Conservation (phyloP, 1,140 invertebrate genomes). For the Microplitis mediator region DNA sequence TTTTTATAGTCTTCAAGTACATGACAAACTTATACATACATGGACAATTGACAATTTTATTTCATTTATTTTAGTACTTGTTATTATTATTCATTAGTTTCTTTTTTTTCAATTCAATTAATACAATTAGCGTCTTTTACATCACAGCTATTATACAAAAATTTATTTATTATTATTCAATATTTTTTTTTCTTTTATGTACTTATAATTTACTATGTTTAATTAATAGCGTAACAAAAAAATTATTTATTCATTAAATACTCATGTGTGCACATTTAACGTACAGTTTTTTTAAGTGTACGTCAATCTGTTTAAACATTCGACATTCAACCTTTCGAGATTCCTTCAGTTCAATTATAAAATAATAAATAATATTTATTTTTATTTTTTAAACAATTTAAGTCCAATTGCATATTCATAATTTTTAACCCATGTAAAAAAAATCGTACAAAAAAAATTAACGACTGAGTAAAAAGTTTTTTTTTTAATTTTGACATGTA, state of each 20-base stretch:
- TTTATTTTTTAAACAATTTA: background rate
- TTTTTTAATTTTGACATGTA: too few relatives aligned
- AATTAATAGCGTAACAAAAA: conserved; percentile 23
- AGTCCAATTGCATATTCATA: conserved; percentile 4
- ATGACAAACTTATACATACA: conserved; percentile 44
- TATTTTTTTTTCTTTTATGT: background rate
- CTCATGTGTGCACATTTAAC: conserved; percentile 35
- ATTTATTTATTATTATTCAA: background rate
- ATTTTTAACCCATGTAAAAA: too few relatives aligned
- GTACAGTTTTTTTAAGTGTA: conserved; percentile 28
- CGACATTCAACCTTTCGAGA: conserved; percentile 19
- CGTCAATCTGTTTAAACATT: conserved; percentile 43
- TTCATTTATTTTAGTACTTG: conserved; percentile 19
- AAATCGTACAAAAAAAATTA: too few relatives aligned
- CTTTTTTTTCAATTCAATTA: conserved; percentile 38
- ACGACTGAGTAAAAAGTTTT: too few relatives aligned
- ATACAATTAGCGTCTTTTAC: conserved; percentile 39
- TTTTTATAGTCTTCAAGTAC: conserved; percentile 26
- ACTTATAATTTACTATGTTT: conserved; percentile 9
- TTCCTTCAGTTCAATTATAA: background rate
- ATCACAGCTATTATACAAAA: conserved; percentile 19
- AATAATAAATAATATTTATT: too few relatives aligned
- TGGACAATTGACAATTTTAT: conserved; percentile 53
- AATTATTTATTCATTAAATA: conserved; percentile 3
- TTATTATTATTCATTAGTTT: conserved; percentile 5